Percentiles rank a stretch among this genome's conserved stretches.
Conservation (phyloP, 2,113 vertebrate genomes). For the Tragelaphus imberbis region DNA sequence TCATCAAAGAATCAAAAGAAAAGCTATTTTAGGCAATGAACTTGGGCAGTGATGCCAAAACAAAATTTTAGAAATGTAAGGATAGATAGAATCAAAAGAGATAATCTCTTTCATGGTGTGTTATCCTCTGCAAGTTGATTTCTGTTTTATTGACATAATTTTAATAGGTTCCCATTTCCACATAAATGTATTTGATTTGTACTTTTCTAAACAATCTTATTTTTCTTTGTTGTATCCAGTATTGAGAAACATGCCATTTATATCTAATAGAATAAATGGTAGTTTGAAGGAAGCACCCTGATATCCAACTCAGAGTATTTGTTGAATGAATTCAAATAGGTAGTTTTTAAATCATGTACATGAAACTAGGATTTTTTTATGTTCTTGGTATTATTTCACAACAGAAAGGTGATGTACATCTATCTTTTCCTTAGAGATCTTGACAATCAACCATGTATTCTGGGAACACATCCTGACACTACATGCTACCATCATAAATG, state of each 20-base stretch:
- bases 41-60: constrained; percentile 37
- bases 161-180: background rate
- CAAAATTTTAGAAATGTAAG: constrained; percentile 33
- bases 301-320: background rate
- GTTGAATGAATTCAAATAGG: constrained; percentile 6
- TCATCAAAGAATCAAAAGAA: constrained; percentile 4
- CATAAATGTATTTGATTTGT: background rate
- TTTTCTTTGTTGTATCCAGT: background rate
- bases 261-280: background rate
- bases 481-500: background rate
- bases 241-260: constrained; percentile 1
- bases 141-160: background rate
- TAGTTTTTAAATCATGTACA: background rate
- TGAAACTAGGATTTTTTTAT: constrained; percentile 27
- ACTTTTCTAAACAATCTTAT: background rate
- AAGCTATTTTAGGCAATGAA: constrained; percentile 31
- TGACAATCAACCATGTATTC: background rate
- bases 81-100: constrained; percentile 21
- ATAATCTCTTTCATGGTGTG: constrained; percentile 1
- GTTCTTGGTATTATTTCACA: background rate
- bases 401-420: background rate
- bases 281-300: background rate
- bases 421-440: background rate
- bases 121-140: constrained; percentile 2
- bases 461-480: background rate